phyloP scores from a whole-genome alignment of 1,140 invertebrate species.

The Calephelis nemesis region DNA sequence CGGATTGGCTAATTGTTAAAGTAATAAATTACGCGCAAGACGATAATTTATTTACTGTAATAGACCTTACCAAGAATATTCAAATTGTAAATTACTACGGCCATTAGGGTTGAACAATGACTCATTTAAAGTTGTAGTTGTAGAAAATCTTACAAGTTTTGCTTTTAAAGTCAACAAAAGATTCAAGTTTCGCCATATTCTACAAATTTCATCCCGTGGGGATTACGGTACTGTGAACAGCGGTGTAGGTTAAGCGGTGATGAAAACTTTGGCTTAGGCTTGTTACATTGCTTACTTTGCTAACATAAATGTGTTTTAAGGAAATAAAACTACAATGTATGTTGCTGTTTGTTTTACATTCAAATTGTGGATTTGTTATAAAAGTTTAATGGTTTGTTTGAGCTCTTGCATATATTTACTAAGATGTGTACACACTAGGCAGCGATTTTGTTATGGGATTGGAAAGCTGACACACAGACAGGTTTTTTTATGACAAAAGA shows the following conservation, averaged over 20 bases:
- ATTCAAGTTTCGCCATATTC: constrained; percentile 27
- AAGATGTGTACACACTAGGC: not conserved
- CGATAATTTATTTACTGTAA: not conserved
- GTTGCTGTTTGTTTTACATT: constrained; percentile 5
- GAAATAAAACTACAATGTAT: constrained; percentile 11
- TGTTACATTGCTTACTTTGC: constrained; percentile 3
- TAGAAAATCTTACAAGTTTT: constrained; percentile 44
- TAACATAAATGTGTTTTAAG: not conserved
- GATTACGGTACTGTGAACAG: constrained; percentile 6
- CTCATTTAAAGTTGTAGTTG: constrained; percentile 26
- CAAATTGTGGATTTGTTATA: constrained; percentile 8
- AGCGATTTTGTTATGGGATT: too few species aligned
- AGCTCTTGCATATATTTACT: constrained; percentile 2
- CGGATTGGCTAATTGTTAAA: too few species aligned
- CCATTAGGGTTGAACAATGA: not conserved
- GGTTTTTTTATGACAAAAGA: too few species aligned
- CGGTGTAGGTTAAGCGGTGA: not conserved
- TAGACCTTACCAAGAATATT: not conserved
- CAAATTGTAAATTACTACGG: not conserved
- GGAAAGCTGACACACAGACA: too few species aligned
- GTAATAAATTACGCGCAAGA: not conserved
- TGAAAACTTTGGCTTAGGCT: not conserved
- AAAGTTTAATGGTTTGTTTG: constrained; percentile 11
- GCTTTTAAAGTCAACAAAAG: constrained; percentile 35
- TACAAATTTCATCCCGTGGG: constrained; percentile 37